These are phyloP conservation scores for Protonibea diacanthus DNA, from an alignment of 2,797 vertebrate species.

Conservation along the genomic window DNA sequence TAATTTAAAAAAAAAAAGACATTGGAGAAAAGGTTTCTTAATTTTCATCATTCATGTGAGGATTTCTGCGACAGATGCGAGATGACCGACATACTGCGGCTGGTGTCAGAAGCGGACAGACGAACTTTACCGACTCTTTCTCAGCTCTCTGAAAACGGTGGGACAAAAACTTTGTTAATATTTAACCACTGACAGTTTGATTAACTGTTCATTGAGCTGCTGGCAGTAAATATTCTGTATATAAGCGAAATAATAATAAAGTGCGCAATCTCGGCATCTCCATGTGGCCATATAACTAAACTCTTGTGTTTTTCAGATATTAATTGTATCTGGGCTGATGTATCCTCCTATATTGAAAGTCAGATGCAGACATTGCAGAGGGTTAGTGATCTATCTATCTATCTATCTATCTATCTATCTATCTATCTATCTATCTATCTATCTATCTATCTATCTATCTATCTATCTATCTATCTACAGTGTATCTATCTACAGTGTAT, in stretches of 20 bases:
- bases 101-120: conserved; percentile 63
- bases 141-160: conserved; percentile 81
- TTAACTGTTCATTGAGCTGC: background rate
- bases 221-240: background rate
- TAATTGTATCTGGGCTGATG: conserved; percentile 82
- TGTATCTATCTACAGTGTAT: background rate
- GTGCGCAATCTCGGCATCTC: background rate
- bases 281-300: background rate
- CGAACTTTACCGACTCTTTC: conserved; percentile 72
- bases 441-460: conserved; percentile 18
- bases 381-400: conserved; percentile 62
- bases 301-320: conserved; percentile 77
- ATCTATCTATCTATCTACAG: background rate
- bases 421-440: background rate
- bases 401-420: conserved; percentile 14
- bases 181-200: background rate
- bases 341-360: conserved; percentile 82
- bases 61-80: background rate
- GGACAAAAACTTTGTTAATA: background rate
- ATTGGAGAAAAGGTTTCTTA: too few relatives aligned
- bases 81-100: conserved; percentile 80
- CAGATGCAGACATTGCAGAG: conserved; percentile 81
- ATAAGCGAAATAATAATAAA: background rate
- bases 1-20: too few relatives aligned
- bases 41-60: too few relatives aligned